phyloP scores from a whole-genome alignment of 2,797 vertebrate genomes.

The Chaenodraco wilsoni region DNA sequence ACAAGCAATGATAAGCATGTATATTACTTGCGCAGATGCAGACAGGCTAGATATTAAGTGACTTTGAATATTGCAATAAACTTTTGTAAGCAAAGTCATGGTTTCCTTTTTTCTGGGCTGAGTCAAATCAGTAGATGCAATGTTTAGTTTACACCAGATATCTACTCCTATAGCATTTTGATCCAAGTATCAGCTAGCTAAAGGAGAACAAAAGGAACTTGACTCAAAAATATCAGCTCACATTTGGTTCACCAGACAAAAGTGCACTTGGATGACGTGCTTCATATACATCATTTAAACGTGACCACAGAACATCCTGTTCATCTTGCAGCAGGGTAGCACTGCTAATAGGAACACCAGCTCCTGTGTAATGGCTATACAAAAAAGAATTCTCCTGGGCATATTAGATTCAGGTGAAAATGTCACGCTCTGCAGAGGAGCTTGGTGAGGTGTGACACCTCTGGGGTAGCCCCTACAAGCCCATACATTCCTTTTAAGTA shows the following conservation, averaged over 20 bases:
- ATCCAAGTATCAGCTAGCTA: neutral
- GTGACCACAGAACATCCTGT: conserved; percentile 17
- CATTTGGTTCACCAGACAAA: neutral
- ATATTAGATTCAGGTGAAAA: conserved; percentile 54
- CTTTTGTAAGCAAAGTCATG: neutral
- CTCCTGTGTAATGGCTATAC: conserved; percentile 2
- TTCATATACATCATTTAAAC: conserved; percentile 5
- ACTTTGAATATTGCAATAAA: too few species aligned
- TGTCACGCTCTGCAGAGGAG: conserved; percentile 59
- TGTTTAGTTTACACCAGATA: neutral
- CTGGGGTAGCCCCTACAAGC: conserved; percentile 54
- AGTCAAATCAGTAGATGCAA: neutral
- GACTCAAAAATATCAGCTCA: neutral
- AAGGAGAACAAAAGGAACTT: neutral
- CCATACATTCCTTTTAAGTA: conserved; percentile 74
- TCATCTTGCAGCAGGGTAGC: neutral
- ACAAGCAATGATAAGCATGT: too few species aligned
- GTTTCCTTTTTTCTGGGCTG: neutral
- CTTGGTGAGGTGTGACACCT: conserved; percentile 51
- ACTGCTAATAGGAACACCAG: conserved; percentile 6
- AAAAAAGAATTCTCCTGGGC: neutral
- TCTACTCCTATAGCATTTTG: neutral
- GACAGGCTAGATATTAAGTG: too few species aligned
- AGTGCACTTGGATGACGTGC: neutral
- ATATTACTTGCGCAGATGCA: too few species aligned